Evolutionary conservation across 2,113 vertebrate species (phyloP).

Genomic region (Crocuta crocuta): DNA sequence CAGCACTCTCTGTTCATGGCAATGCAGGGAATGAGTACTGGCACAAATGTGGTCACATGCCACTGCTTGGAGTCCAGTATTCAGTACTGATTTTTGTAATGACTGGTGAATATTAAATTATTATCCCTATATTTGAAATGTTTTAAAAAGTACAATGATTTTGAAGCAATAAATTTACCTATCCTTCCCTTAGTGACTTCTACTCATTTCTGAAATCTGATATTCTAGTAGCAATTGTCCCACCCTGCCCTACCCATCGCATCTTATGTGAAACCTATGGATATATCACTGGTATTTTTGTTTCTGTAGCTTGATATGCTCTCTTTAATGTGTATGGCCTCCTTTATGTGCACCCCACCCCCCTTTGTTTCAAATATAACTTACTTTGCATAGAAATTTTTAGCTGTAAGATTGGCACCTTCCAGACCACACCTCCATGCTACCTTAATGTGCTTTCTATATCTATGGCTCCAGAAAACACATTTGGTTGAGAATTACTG

Average conservation of each 20-base stretch:
- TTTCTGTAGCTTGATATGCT: not conserved
- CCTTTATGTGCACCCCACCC: not conserved
- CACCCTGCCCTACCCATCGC: not conserved
- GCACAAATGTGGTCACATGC: fast-evolving
- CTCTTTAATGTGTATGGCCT: not conserved
- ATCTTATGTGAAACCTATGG: not conserved
- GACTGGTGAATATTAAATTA: not conserved
- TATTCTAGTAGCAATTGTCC: not conserved
- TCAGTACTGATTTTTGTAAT: not conserved
- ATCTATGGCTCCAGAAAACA: not conserved
- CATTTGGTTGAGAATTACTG: not conserved
- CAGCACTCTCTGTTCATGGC: not conserved
- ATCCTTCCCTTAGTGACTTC: not conserved
- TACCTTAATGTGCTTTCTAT: not conserved
- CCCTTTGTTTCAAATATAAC: not conserved
- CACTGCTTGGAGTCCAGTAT: not conserved
- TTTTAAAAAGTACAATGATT: not conserved
- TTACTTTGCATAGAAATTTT: not conserved
- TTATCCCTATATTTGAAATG: not conserved
- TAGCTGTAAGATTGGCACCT: not conserved
- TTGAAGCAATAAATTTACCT: not conserved
- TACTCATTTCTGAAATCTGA: not conserved
- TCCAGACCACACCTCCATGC: not conserved
- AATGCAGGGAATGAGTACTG: not conserved
- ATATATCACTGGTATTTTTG: not conserved